Conservation (phyloP, 2,797 vertebrate genomes). For the Thamnophis elegans region DNA sequence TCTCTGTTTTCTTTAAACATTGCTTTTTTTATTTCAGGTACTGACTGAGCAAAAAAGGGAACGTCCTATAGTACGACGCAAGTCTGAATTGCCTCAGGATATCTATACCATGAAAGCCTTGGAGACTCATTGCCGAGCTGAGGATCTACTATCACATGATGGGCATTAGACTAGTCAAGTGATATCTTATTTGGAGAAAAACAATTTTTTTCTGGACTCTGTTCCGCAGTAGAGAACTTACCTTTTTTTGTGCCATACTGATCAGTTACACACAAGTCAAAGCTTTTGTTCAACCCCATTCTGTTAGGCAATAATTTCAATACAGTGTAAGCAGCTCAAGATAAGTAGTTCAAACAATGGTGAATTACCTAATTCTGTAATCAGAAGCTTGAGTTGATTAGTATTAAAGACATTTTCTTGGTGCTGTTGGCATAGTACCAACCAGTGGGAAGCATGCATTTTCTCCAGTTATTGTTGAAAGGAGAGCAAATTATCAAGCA, state of each 20-base stretch:
- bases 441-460: slow-evolving; percentile 10
- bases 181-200: slow-evolving; percentile 62
- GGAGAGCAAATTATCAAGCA: slow-evolving; percentile 33
- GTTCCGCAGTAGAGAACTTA: slow-evolving; percentile 75
- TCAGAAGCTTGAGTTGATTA: slow-evolving; percentile 57
- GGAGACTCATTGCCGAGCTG: slow-evolving; percentile 93
- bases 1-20: not conserved
- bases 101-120: slow-evolving; percentile 98
- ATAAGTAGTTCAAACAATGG: slow-evolving; percentile 90
- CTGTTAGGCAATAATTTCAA: slow-evolving; percentile 78
- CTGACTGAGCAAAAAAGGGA: slow-evolving; percentile 91
- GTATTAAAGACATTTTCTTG: slow-evolving; percentile 49
- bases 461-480: slow-evolving; percentile 45
- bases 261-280: slow-evolving; percentile 78
- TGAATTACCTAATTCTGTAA: slow-evolving; percentile 68
- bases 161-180: slow-evolving; percentile 84
- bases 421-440: slow-evolving; percentile 44
- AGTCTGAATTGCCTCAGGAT: slow-evolving; percentile 98
- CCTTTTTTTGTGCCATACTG: slow-evolving; percentile 87
- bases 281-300: slow-evolving; percentile 72
- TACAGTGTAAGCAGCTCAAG: slow-evolving; percentile 71
- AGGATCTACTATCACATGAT: slow-evolving; percentile 89
- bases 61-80: slow-evolving; percentile 87
- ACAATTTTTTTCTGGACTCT: slow-evolving; percentile 73
- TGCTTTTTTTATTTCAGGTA: slow-evolving; percentile 73